Base-by-base conservation (phyloP, 2,888 invertebrate species). In the Lathronympha strigana region DNA sequence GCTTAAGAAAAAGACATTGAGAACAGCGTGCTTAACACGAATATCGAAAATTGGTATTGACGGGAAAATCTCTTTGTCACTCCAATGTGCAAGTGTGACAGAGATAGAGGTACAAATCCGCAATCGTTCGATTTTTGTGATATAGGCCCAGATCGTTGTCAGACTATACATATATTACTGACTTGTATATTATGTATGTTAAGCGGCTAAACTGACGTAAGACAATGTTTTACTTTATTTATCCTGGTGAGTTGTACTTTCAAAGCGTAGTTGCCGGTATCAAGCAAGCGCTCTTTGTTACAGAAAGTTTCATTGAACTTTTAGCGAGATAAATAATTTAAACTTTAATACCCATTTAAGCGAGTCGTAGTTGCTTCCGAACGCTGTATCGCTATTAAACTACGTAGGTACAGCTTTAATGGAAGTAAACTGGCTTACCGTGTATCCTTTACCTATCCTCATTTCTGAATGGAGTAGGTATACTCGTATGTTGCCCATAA, bases 341-440 rank as follows among this genome's bases (percentile, higher is more conserved):
- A 86, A 87, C 79, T 87, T 84, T 84, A 85, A 87, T 86, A 84
- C 78, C 84, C 81, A 82, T 84, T 88, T 84, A 84, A 83, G 80
- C 78, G 80, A 79, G 76, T 77, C 74, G 75, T 78, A 78, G 76
- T 78, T 78, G 74, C 74, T 78, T 76, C 78, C 75, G 71, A 76
- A 77, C 75, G 73, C 77, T 76, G 76, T 80, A 79, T 79, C 76
- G 79, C 78, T 79, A 80, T 81, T 80, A 81, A 80, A 81, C 78
- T 81, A 78, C 72, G n/a, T n/a, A 80, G 77, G 76, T 78, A 80
- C 75, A 78, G 76, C 76, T 79, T 79, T 81, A 77, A 81, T 80
- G 74, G 76, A 76, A 77, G 75, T 74, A 76, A 81, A 79, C 76
- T 77, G 77, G 77, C 79, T 63, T 58, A 57, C 49, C 31, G 50